Base-by-base conservation (phyloP, 2,888 invertebrate genomes). In the Empis stercorea region DNA sequence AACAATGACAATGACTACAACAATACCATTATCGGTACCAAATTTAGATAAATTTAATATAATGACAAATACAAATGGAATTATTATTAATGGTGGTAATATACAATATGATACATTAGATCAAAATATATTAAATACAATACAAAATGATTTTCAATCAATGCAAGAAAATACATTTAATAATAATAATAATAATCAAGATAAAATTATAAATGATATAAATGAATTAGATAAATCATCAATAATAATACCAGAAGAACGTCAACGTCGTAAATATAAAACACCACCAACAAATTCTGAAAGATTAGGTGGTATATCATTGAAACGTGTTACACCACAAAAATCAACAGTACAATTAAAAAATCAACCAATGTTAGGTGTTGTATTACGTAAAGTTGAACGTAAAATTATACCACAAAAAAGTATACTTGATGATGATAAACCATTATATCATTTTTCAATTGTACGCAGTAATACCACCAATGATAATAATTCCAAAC, bases 241-340 rank as follows among this genome's bases (percentile, higher is more conserved):
- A 27, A 27, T 4, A 27, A 27, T 27, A 27, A 27, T 7, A 20
- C 20, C 20, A 6, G 23, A 27, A 7, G 23, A 27, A n/a, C 27
- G 13, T 15, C 46, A 49, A 20, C 14, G 43, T 20, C 66, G 63
- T 56, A 59, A 60, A 30, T 60, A 63, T 3, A 63, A 60, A 46
- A 68, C 69, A 1, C 66, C 70, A 4, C 70, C 70, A 1, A 61
- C 70, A 0, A 62, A 62, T n/a, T 63, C 64, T 6, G 60, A 62
- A 15, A 65, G 59, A 36, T 49, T 68, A 16, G 68, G 68, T 3
- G 65, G n/a, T n/a, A n/a, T 70, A 0, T 58, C 55, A 43, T 55
- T 68, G 1, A 68, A 68, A 40, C 59, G 61, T 5, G 64, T 68
- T 1, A 58, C 61, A 13, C 66, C 68, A 7, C 66, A 65, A 2